A percentile compares a stretch with the other conserved stretches of the same genome.
Evolutionary conservation across 1,140 invertebrate genomes (phyloP).

Genomic region (Oedothorax gibbosus): DNA sequence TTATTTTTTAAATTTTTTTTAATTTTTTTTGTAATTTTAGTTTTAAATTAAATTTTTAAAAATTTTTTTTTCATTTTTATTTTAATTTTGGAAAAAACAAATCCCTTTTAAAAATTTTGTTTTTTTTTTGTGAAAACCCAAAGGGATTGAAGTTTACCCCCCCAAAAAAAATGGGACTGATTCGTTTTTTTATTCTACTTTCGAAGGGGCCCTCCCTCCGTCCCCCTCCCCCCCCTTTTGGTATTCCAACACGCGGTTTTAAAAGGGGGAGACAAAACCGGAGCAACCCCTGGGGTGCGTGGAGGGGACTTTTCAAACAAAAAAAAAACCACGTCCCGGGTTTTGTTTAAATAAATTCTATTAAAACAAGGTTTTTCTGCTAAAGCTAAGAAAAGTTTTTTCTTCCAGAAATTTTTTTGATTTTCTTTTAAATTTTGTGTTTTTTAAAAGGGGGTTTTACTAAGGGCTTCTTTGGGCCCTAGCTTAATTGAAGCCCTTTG

Average conservation of each 20-base stretch:
- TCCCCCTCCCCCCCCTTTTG: neutral
- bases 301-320: constrained; percentile 8
- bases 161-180: constrained; percentile 17
- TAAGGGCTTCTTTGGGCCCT: neutral
- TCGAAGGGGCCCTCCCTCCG: too few relatives aligned
- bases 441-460: neutral
- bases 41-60: too few relatives aligned
- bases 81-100: too few relatives aligned
- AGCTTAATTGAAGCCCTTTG: neutral
- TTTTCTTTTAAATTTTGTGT: neutral
- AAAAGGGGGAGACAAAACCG: neutral
- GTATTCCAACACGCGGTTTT: neutral
- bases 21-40: too few relatives aligned
- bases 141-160: neutral
- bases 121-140: too few relatives aligned
- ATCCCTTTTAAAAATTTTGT: too few relatives aligned
- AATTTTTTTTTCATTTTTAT: too few relatives aligned
- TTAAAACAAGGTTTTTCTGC: neutral
- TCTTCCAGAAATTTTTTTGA: neutral
- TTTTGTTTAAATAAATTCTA: constrained; percentile 34
- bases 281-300: neutral
- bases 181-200: constrained; percentile 38
- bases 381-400: constrained; percentile 31
- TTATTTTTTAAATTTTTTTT: too few relatives aligned
- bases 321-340: constrained; percentile 27